Base-by-base conservation (phyloP, 1,140 invertebrate species). In the Caenorhabditis brenneri region DNA sequence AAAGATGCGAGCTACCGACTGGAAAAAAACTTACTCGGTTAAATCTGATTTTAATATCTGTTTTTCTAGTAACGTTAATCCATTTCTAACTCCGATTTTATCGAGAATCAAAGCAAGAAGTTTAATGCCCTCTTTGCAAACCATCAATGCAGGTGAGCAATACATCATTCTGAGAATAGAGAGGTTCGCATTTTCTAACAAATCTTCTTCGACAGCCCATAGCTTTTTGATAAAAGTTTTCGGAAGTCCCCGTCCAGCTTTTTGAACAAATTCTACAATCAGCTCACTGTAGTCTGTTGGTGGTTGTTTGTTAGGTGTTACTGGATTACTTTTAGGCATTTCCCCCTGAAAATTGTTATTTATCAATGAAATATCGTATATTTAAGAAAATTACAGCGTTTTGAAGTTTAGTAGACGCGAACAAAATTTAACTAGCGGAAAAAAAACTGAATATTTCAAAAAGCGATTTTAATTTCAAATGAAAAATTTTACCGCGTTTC, bases 161-260 rank as follows among this genome's bases (percentile, higher is more conserved):
- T n/a, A 74, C 33, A 74, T 74, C n/a, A 39, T 33, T 42, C 65
- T 16, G 46, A 74, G 65, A 22, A n/a, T 12, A 0, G 65, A 74
- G 0, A 36, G 36, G 16, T 46, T 74, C 22, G 65, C 36, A 74
- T 74, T 74, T 1, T 16, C 33, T 7, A 42, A 9, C 16, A 74
- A 22, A 46, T 74, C 65, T 42, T 74, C 65, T 33, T 74, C 29
- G 24, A 74, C 33, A 12, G 65, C 65, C 65, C 65, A 74, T 12
- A 74, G 16, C 24, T 74, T 74, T 74, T 31, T 74, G 36, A 74
- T 74, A 24, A 74, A 74, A 3, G 65, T 74, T 42, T 74, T 74
- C 36, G 33, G 65, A 42, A 74, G 65, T 42, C 36, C 65, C 2
- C 65, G 65, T 2, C 65, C 65, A 9, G 12, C 10, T 27, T 74